Conservation (phyloP, 1,140 invertebrate species). For the Armadillidium nasatum region DNA sequence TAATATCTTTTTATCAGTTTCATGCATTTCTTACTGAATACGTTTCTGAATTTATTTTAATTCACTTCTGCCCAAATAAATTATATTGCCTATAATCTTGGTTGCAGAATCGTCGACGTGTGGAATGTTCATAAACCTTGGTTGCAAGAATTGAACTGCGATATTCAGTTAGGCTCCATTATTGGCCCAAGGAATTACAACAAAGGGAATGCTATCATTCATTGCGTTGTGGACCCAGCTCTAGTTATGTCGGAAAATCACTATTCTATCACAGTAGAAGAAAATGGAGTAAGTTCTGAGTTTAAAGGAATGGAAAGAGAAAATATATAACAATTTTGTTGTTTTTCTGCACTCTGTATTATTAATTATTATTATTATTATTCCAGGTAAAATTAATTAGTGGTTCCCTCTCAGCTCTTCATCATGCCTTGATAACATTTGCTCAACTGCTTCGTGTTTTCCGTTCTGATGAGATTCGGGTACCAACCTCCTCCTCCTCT, state of each 20-base stretch:
- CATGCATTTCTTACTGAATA: no score
- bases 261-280: slow-evolving; percentile 31
- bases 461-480: slow-evolving; percentile 33
- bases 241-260: slow-evolving; percentile 30
- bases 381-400: slow-evolving; percentile 55
- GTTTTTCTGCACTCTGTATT: no score
- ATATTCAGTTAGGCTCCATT: slow-evolving; percentile 45
- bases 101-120: slow-evolving; percentile 56
- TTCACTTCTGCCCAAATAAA: no score
- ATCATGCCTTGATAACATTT: slow-evolving; percentile 61
- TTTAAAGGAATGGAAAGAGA: not conserved
- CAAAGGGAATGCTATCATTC: slow-evolving; percentile 26
- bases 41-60: no score
- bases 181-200: slow-evolving; percentile 38
- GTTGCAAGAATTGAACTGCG: slow-evolving; percentile 45
- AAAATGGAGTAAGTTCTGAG: slow-evolving; percentile 20
- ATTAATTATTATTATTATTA: no score
- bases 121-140: slow-evolving; percentile 47
- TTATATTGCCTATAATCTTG: slow-evolving; percentile 16
- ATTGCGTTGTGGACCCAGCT: slow-evolving; percentile 30
- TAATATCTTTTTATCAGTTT: no score
- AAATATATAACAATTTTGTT: not conserved
- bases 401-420: slow-evolving; percentile 57
- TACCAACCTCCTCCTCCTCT: not conserved
- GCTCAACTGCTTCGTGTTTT: slow-evolving; percentile 59